Percentiles rank a stretch among this genome's conserved stretches.
Conservation (phyloP, 2,797 vertebrate genomes). For the Hybognathus amarus region DNA sequence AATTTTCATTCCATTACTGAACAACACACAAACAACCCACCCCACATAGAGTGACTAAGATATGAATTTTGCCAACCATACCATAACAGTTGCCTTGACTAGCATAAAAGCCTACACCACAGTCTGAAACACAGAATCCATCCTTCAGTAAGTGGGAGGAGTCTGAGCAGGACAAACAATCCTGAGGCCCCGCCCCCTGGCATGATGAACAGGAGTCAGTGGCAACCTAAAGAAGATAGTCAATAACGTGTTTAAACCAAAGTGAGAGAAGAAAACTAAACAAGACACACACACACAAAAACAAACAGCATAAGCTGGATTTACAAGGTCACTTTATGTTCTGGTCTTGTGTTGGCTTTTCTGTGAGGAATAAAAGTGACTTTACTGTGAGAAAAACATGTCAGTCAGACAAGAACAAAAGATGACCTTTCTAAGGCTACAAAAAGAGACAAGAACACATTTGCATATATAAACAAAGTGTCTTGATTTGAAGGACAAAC, state of each 20-base stretch:
- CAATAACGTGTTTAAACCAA: constrained; percentile 42
- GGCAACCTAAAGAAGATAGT: constrained; percentile 80
- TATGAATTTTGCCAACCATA: constrained; percentile 62
- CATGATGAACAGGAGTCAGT: constrained; percentile 85
- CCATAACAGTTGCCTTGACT: constrained; percentile 80
- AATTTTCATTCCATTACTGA: background rate
- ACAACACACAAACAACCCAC: background rate
- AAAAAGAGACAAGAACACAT: background rate
- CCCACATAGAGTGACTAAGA: constrained; percentile 6
- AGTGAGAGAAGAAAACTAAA: background rate
- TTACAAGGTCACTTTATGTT: constrained; percentile 44
- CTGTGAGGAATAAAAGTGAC: constrained; percentile 8
- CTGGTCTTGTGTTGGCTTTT: constrained; percentile 25
- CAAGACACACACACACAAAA: background rate
- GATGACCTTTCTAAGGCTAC: constrained; percentile 45
- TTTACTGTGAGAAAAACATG: constrained; percentile 35
- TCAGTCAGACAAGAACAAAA: constrained; percentile 47
- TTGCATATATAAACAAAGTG: background rate
- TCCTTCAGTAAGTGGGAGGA: constrained; percentile 73
- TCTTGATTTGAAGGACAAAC: background rate
- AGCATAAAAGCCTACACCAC: constrained; percentile 79
- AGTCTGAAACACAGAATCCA: constrained; percentile 80
- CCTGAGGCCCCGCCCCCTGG: constrained; percentile 74
- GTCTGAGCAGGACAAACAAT: constrained; percentile 84
- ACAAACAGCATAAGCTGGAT: background rate